Base-by-base conservation (phyloP, 2,888 invertebrate genomes). In the Marasmarcha lunaedactyla region DNA sequence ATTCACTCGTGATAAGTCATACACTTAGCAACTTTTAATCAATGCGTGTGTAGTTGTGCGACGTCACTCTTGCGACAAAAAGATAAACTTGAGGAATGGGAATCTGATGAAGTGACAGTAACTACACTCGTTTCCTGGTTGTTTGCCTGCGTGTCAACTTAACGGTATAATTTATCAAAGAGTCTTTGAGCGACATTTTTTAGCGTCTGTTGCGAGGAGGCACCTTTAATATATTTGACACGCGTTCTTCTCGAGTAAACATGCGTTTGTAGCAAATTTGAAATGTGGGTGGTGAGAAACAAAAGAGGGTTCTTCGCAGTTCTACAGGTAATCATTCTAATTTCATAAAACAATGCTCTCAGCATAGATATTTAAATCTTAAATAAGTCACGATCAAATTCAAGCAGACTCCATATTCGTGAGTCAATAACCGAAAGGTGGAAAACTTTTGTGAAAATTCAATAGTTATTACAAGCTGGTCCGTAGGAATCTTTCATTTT, bases 121-220 rank as follows among this genome's bases (percentile, higher is more conserved):
- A 36, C 39, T 33, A 39, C 39, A 39, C 37, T 33, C 33, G 39
- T 20, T 42, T 45, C 42, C 34, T 40, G 47, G 48, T 57, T 61
- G 61, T 63, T 63, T 61, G 53, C 10, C 30, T 34, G 13, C 59
- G 53, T 60, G 67, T 63, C 64, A 63, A 65, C 54, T 58, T 67
- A 66, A 69, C 63, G 62, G 55, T 61, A 70, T 71, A 72, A 74
- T 77, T 76, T 69, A 67, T 74, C 76, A 76, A 77, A 76, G 74
- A 70, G 57, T 57, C 64, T 69, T 70, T 70, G 64, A 67, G 53
- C 54, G 55, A 54, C 54, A 55, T 64, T 67, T 68, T 70, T 70
- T 61, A 59, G 55, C 61, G 52, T 34, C 49, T 43, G 46, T 42
- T 49, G 51, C 46, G 47, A 53, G 53, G 54, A 55, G 51, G 59